phyloP scores from a whole-genome alignment of 2,113 vertebrate species.

The Myiopsitta monachus region DNA sequence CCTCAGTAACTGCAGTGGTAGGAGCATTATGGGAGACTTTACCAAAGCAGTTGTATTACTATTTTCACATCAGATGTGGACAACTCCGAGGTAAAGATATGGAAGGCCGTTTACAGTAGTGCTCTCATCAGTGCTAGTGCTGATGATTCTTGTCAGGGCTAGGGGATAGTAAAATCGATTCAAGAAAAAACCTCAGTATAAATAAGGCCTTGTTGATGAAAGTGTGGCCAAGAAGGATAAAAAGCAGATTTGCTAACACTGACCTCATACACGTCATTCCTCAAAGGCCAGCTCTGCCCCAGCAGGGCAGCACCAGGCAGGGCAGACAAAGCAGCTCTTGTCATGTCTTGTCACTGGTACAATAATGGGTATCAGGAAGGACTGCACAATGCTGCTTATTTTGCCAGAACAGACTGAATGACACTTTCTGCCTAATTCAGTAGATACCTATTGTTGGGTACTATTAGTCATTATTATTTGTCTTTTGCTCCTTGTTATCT shows the following conservation, averaged over 20 bases:
- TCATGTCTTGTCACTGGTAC: constrained; percentile 30
- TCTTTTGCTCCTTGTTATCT: not conserved
- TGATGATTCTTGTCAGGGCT: not conserved
- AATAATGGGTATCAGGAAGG: constrained; percentile 32
- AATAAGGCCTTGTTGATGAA: constrained; percentile 43
- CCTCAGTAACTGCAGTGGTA: not conserved
- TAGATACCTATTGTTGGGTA: not conserved
- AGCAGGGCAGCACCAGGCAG: constrained; percentile 27
- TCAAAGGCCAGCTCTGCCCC: constrained; percentile 26
- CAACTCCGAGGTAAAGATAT: not conserved
- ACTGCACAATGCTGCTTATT: constrained; percentile 15
- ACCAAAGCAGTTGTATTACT: not conserved
- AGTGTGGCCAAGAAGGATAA: constrained; percentile 1
- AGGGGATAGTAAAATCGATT: not conserved
- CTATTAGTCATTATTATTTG: not conserved
- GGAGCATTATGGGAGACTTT: not conserved
- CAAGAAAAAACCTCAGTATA: not conserved
- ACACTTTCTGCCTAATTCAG: constrained; percentile 28
- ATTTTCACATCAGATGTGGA: not conserved
- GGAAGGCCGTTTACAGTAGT: not conserved
- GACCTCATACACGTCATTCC: constrained; percentile 11
- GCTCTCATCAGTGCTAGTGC: not conserved
- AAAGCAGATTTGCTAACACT: constrained; percentile 44
- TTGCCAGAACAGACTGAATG: constrained; percentile 20
- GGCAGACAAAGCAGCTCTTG: constrained; percentile 55